Evolutionary conservation across 2,797 vertebrate genomes (phyloP), one percentile per base, ranked within the genome.

Genomic region (Poecile montanus): DNA sequence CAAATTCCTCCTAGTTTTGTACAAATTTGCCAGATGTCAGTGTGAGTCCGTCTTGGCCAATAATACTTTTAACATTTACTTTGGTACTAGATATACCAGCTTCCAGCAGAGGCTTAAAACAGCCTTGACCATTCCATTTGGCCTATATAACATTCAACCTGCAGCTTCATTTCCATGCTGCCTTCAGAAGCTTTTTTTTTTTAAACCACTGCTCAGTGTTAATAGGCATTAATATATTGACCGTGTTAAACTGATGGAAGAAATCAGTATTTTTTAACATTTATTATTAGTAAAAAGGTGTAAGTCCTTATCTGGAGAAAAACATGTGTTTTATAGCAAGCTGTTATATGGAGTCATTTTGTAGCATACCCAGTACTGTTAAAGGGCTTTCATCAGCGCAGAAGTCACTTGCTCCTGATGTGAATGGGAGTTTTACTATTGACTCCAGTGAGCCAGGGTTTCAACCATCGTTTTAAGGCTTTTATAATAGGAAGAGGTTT

Each of bases 401-500:
- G 48, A 61, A 88, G 22, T 70, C 85, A 47, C 88, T 48, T 3
- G 5, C 57, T 93, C 81, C 86, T 86, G 79, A 88, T 76, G 56
- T 76, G 76, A 86, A 93, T 40, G 30, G 13, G 40, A 88, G 36
- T 90, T 94, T 90, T 88, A 61, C 51, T 88, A 40, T 81, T 78
- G 85, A 78, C 51, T 92, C 82, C 82, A 81, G 66, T 32, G 44
- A 93, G 73, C 23, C 66, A 86, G 73, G 60, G 34, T 93, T 96
- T 92, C 62, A 91, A 83, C 79, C 45, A 50, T 29, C 14, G 21
- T 91, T 83, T 88, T 36, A 78, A 74, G 23, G 45, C 12, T 73
- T 97, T 96, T 95, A 75, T 84, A 93, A n/a, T 16, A 89, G 65
- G 85, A 92, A 57, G 68, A 79, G 76, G 63, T 91, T 90, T 94